Conservation (phyloP, 2,797 vertebrate species). For the Enteromius fasciolatus region DNA sequence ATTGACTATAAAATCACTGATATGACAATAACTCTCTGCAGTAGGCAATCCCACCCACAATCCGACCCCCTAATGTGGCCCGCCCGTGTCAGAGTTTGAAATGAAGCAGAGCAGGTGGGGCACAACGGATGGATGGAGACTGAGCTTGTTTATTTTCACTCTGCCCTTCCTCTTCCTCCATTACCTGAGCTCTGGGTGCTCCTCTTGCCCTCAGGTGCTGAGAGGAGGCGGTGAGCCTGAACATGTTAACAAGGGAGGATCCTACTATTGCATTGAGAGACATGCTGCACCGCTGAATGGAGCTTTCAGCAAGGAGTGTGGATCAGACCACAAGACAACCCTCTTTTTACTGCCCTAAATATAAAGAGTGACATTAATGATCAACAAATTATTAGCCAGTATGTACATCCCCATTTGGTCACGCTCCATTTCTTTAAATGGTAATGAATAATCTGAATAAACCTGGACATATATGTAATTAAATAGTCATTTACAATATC, state of each 20-base stretch:
- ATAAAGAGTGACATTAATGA: conserved; percentile 19
- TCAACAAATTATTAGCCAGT: neutral
- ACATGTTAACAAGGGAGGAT: conserved; percentile 81
- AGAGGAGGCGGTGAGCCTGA: conserved; percentile 81
- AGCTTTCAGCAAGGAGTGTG: conserved; percentile 34
- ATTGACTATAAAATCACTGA: conserved; percentile 11
- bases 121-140: conserved; percentile 62
- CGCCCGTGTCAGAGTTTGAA: conserved; percentile 30
- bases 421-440: conserved; percentile 17
- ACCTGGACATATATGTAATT: neutral
- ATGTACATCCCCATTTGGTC: neutral
- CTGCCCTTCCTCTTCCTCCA: conserved; percentile 69
- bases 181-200: conserved; percentile 62
- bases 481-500: neutral
- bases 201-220: conserved; percentile 65
- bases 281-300: conserved; percentile 57
- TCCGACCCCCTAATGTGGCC: conserved; percentile 26
- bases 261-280: conserved; percentile 75
- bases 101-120: conserved; percentile 41
- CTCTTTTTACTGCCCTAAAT: conserved; percentile 5
- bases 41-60: conserved; percentile 40
- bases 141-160: conserved; percentile 80
- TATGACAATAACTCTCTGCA: neutral
- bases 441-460: neutral
- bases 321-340: neutral